Base-by-base conservation (phyloP, 2,113 vertebrate species). In the Ceratotherium simum region DNA sequence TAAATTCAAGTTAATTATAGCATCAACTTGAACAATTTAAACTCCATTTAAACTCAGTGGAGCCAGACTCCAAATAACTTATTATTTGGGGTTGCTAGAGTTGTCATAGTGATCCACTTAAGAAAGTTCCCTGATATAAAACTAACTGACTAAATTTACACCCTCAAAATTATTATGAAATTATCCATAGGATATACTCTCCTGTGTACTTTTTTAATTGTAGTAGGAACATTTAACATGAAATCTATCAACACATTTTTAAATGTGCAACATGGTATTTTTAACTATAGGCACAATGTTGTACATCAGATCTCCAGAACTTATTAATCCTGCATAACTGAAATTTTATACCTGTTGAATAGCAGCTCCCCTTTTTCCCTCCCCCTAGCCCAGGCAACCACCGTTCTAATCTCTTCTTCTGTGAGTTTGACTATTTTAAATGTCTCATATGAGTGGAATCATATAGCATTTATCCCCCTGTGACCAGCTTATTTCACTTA, bases 1-100 rank as follows among this genome's bases (percentile, higher is more conserved):
- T 51, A 60, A 39, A 96, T 87, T 90, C 14, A 93, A 56, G 33
- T 93, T 83, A 23, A 67, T 95, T 58, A 58, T 33, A 75, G 21
- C 8, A 64, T 39, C 46, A 31, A 54, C 23, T 67, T 65, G 16
- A 64, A 64, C 16, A 13, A 64, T 90, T 64, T 90, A 64, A 62
- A 76, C 48, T 90, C 60, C 27, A 78, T 65, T 65, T 83, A 73
- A 75, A 84, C 10, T 33, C 12, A n/a, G 7, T 13, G 3, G 29
- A 87, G 51, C 9, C 46, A 73, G 88, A 12, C 11, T 89, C 18
- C 78, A 31, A 64, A 25, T 64, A 73, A 62, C 6, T 33, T 91
- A 48, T 46, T 62, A 51, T 46, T 80, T 91, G 48, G 36, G 7
- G 23, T 67, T 80, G 29, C n/a, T 91, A 21, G 8, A 79, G 27